Conservation (phyloP, 2,113 vertebrate species). For the Hydropotes inermis region DNA sequence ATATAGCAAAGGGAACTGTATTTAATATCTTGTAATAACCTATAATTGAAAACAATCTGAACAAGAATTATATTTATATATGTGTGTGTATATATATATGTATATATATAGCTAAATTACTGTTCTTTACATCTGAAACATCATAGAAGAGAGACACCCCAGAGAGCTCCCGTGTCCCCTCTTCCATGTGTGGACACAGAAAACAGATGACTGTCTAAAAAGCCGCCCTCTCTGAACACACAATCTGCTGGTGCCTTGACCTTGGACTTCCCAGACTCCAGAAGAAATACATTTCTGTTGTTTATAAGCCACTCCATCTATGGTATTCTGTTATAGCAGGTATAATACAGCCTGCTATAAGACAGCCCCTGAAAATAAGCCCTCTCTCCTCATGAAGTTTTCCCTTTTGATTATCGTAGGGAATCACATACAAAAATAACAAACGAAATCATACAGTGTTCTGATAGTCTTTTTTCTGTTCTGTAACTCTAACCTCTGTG, state of each 20-base stretch:
- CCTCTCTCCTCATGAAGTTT: not conserved
- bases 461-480: not conserved
- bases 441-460: not conserved
- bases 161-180: not conserved
- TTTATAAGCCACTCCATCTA: not conserved
- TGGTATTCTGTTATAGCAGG: not conserved
- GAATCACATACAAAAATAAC: not conserved
- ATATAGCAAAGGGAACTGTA: not conserved
- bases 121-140: not conserved
- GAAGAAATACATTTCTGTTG: not conserved
- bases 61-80: not conserved
- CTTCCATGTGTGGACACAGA: not conserved
- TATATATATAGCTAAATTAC: not conserved
- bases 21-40: not conserved
- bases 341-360: not conserved
- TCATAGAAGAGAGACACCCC: not conserved
- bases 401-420: not conserved
- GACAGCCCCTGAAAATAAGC: not conserved
- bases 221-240: not conserved
- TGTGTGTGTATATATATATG: not conserved
- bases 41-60: not conserved
- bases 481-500: not conserved
- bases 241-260: not conserved
- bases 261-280: not conserved
- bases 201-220: not conserved